phyloP scores from a whole-genome alignment of 2,797 vertebrate species.

The Heliangelus exortis region DNA sequence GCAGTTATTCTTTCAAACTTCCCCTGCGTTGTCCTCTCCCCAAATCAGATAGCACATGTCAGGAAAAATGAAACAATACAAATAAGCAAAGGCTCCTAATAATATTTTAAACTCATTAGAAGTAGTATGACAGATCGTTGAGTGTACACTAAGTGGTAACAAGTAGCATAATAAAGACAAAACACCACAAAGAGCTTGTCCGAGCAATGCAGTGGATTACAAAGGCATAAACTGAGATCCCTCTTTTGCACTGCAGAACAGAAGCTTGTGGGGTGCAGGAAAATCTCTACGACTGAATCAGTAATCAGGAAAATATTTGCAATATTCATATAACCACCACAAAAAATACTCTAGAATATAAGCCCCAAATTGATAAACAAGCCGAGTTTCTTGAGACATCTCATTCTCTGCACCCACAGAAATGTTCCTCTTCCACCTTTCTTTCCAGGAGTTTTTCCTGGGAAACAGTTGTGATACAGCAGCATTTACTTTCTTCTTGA shows the following conservation, averaged over 20 bases:
- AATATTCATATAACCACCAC: background rate
- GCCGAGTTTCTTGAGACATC: background rate
- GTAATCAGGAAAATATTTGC: background rate
- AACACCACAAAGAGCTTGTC: background rate
- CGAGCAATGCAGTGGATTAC: background rate
- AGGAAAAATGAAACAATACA: background rate
- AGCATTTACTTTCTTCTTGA: background rate
- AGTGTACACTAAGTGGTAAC: background rate
- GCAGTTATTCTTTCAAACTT: background rate
- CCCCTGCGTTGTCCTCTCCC: background rate
- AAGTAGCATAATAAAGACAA: background rate
- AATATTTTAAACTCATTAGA: background rate
- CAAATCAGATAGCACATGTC: background rate
- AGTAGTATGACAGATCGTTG: background rate
- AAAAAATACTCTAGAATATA: background rate
- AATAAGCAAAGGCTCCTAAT: background rate
- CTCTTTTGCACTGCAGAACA: background rate
- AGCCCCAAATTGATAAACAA: background rate
- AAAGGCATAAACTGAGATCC: background rate
- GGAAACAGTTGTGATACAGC: background rate
- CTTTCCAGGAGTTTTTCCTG: background rate
- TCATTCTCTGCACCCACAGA: background rate
- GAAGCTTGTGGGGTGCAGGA: fast-evolving
- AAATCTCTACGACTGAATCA: background rate
- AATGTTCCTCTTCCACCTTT: background rate